Conservation (phyloP, 2,888 invertebrate genomes). For the Brachypalpus laphriformis region DNA sequence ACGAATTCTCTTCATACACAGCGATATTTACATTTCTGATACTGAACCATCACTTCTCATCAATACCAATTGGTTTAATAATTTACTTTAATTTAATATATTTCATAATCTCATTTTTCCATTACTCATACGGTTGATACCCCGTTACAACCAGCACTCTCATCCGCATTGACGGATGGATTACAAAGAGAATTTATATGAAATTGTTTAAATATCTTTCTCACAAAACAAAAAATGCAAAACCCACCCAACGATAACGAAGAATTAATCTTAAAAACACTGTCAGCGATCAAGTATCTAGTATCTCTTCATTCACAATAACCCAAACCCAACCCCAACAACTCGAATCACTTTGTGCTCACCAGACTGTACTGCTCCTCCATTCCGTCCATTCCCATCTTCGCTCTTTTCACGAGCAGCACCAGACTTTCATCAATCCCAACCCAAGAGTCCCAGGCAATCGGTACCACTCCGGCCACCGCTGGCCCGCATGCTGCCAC, state of each 20-base stretch:
- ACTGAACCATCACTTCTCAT: slow-evolving; percentile 27
- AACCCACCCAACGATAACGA: slow-evolving; percentile 64
- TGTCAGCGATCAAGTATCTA: slow-evolving; percentile 54
- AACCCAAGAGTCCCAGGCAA: slow-evolving; percentile 34
- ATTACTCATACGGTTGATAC: slow-evolving; percentile 30
- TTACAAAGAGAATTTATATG: slow-evolving; percentile 35
- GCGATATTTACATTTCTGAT: background rate
- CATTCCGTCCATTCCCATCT: slow-evolving; percentile 49
- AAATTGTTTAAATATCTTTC: slow-evolving; percentile 56
- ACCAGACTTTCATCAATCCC: slow-evolving; percentile 39
- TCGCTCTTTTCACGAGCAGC: slow-evolving; percentile 19
- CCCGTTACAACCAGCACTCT: background rate
- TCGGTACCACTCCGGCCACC: background rate
- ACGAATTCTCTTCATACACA: background rate
- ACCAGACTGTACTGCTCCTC: slow-evolving; percentile 38
- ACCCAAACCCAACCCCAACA: slow-evolving; percentile 38
- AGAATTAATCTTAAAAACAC: slow-evolving; percentile 32
- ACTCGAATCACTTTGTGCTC: slow-evolving; percentile 48
- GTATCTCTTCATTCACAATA: slow-evolving; percentile 66
- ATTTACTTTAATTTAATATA: slow-evolving; percentile 39
- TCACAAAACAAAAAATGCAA: slow-evolving; percentile 45
- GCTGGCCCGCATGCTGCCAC: slow-evolving; percentile 34
- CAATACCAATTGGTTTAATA: slow-evolving; percentile 9
- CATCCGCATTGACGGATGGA: background rate
- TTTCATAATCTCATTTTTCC: slow-evolving; percentile 23